Conservation (phyloP, 1,140 invertebrate species). For the Pogonomyrmex californicus region DNA sequence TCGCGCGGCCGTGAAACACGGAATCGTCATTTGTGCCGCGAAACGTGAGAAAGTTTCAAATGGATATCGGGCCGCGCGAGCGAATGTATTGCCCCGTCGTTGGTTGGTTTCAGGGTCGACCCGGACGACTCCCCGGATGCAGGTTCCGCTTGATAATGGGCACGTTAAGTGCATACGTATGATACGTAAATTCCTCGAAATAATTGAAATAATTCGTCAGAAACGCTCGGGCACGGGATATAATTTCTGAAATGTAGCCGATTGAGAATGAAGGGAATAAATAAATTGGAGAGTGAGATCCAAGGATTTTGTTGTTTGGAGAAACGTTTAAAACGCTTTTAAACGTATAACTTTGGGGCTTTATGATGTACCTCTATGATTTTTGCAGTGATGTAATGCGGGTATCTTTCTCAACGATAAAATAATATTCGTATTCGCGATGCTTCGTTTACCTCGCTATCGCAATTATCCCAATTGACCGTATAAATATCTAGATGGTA, state of each 20-base stretch:
- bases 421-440: slow-evolving; percentile 22
- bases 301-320: neutral
- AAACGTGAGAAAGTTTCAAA: slow-evolving; percentile 80
- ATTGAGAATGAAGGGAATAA: neutral
- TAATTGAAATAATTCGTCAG: neutral
- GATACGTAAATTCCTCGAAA: neutral
- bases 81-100: neutral
- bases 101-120: slow-evolving; percentile 41
- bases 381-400: neutral
- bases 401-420: slow-evolving; percentile 21
- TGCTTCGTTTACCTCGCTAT: slow-evolving; percentile 34
- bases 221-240: neutral
- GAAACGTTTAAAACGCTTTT: too few relatives aligned
- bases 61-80: slow-evolving; percentile 52
- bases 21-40: slow-evolving; percentile 79
- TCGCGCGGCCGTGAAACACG: slow-evolving; percentile 75
- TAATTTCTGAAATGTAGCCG: too few relatives aligned
- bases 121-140: slow-evolving; percentile 19
- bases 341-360: neutral
- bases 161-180: neutral
- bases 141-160: slow-evolving; percentile 17
- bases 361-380: neutral
- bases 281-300: neutral
- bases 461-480: slow-evolving; percentile 47
- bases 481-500: slow-evolving; percentile 58